Evolutionary conservation across 2,797 vertebrate genomes (phyloP), one percentile per base, ranked within the genome.

Genomic region (Lagocephalus sceleratus): DNA sequence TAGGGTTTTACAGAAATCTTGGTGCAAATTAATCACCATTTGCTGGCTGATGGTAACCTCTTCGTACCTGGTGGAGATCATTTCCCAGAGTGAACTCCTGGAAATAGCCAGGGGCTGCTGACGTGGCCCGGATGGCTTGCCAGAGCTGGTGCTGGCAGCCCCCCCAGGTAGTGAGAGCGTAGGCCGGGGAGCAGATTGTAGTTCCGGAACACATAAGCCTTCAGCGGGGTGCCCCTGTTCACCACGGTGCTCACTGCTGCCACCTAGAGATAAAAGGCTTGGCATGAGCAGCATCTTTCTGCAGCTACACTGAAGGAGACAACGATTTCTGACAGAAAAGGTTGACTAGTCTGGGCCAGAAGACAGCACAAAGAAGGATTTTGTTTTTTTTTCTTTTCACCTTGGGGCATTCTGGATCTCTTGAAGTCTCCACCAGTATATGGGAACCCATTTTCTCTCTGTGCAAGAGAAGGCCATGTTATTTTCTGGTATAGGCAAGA

Each of bases 191-290:
- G 90, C 74, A 97, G 90, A 70, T 94, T 97, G 83, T 99, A 98
- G 88, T 98, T 99, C 81, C 96, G 92, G 75, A 99, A 99, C 63
- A 99, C 94, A 61, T 95, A 98, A 6, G 96, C 95, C 85, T 95
- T 98, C 51, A 97, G 85, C 16, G 93, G 91, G 38, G 90, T 90
- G 57, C 97, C 95, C 81, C 92, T 91, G 85, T 94, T 98, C 55
- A 98, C 96, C 57, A 98, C 83, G 25, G 96, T 97, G 84, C 96
- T 99, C 73, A 98, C 93, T 25, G 95, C 96, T 84, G 95, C 92
- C 78, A 99, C 93, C 97, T 98, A 75, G 35, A 78, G 76, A 60
- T 22, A n/a, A 12, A 67, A 19, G 10, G 11, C 2, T 35, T 14
- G 12, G 9, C 32, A 35, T 14, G 32, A 35, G 14, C 32, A 35